Base-by-base conservation (phyloP, 2,797 vertebrate genomes). In the Amphiprion clarkii region DNA sequence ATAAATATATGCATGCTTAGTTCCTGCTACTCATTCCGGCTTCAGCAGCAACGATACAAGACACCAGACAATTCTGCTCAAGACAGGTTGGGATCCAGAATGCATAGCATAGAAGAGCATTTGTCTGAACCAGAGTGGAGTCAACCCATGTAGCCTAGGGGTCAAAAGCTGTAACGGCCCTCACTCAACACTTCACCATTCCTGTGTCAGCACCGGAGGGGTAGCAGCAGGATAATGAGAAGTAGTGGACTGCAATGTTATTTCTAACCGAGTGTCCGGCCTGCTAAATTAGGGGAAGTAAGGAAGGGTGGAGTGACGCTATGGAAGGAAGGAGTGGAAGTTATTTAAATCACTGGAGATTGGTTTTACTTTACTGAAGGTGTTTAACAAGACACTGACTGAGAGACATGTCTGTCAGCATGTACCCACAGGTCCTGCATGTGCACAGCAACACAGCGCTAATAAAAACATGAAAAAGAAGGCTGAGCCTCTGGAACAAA, bases 401-500 rank as follows among this genome's bases (percentile, higher is more conserved):
- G 0, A 31, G 19, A 71, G 29, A 62, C 5, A 29, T 29, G 31
- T 40, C 58, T 44, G 33, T 42, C 29, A 66, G 2, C 61, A 61
- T 49, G 40, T 25, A 10, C 14, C 21, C n/a, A 54, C 23, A 42
- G 36, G 49, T 31, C 55, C 23, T 56, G 10, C 6, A 23, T 4
- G 9, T 27, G 51, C 49, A 51, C 52, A 29, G 27, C 64, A 0
- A 74, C n/a, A 69, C 2, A 25, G 33, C 29, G 63, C 39, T 53
- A 40, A 82, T 55, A 23, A 60, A 51, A 53, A 59, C 31, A 68
- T 56, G 51, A 68, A 17, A 61, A 49, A 7, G 17, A 68, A 53
- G 59, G 51, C 46, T 51, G 49, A 61, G 57, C n/a, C 33, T 68
- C 51, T 71, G 74, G 66, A 77, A 74, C 60, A 40, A 33, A 67